Base-by-base conservation (phyloP, 2,797 vertebrate genomes). In the Pelobates cultripes region DNA sequence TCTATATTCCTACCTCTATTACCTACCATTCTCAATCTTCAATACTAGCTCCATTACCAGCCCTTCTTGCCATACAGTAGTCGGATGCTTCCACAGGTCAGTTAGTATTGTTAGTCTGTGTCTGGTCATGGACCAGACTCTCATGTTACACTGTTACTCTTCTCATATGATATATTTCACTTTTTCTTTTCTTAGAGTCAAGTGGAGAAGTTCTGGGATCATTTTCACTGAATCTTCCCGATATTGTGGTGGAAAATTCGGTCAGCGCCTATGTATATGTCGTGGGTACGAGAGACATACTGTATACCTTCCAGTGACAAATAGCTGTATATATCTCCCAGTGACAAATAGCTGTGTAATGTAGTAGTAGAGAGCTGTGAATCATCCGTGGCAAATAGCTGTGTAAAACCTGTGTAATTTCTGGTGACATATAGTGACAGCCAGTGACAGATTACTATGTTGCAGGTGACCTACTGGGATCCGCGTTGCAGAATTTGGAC, bases 381-480 rank as follows among this genome's bases (percentile, higher is more conserved):
- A 28, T 28, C 1, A 28, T 28, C 28, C 28, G 28, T 28, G 28
- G 28, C 28, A 28, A 28, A 28, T 28, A 28, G 28, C 64, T 1
- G 70, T 12, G 13, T 74, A 2, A 28, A 28, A 28, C 28, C 28
- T 28, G 28, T 28, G 28, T 28, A 28, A 28, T 28, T 28, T 28
- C 28, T 28, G 28, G 28, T 28, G 2, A 28, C 28, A 28, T 28
- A 28, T 28, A 28, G 28, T 28, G 28, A 28, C 28, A 28, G 28
- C 28, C 28, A 28, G 28, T 28, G 28, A 28, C 28, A 28, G 28
- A 28, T 28, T 28, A 28, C 28, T 28, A 28, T 28, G n/a, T 71
- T 15, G 5, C 75, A 91, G 90, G 90, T 61, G 88, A 89, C 71
- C 67, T 89, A 45, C 74, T 90, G 70, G 88, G 78, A 0, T 0